Evolutionary conservation across 2,797 vertebrate species (phyloP), one percentile per base, ranked within the genome.

Genomic region (Mus spretus): DNA sequence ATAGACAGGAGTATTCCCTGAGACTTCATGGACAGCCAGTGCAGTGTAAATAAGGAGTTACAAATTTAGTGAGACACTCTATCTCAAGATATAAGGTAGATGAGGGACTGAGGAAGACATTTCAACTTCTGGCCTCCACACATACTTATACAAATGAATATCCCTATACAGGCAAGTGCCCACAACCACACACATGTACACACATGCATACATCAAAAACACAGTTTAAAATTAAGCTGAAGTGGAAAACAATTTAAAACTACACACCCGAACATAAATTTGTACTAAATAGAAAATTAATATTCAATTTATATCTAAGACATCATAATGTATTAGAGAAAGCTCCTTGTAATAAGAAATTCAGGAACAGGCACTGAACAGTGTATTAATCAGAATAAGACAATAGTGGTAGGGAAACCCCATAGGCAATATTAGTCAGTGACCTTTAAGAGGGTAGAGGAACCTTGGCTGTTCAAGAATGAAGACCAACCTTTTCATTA

Each of bases 401-500:
- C 81, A 91, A 79, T 7, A 86, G 15, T 87, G 37, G 72, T 31
- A 77, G 0, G 44, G 59, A 91, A 96, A 91, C 14, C 79, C 59
- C 15, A 67, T 14, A n/a, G 15, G 24, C 63, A 85, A 74, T 2
- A 78, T 15, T 8, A 67, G 24, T 82, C 3, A 59, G 3, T 24
- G 40, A 10, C 22, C 10, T 91, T 0, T 44, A 82, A 78, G 83
- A 92, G 82, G 77, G 59, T 31, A 63, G 5, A 87, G 79, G 14
- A 14, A 31, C 55, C 85, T 47, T 80, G 70, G 57, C 10, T 83
- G n/a, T 17, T 31, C 80, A 7, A 87, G 8, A 37, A 55, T 96
- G n/a, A 75, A 86, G 55, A 94, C 37, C 92, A 72, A 93, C 13
- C 24, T 75, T 93, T 84, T n/a, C 89, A 80, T 85, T 31, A 96